Evolutionary conservation across 2,113 vertebrate species (phyloP).

Genomic region (Hydrolagus affinis): DNA sequence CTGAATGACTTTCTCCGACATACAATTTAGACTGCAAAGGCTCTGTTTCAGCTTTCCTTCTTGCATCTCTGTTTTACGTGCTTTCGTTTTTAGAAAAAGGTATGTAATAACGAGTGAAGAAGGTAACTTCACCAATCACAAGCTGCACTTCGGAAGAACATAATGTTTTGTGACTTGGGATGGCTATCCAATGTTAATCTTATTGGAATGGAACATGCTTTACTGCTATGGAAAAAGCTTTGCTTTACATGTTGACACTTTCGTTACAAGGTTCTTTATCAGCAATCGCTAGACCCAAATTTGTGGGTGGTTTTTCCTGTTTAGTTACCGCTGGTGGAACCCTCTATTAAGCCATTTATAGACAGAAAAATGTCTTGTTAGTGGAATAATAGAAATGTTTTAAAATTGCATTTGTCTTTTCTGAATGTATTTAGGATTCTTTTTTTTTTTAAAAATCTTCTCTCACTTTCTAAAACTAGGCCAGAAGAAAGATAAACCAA

Average conservation of each 20-base stretch:
- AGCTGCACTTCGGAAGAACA: background rate
- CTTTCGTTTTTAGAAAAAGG: background rate
- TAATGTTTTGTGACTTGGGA: background rate
- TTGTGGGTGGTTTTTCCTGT: background rate
- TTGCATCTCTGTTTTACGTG: background rate
- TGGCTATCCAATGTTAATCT: background rate
- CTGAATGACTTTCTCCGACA: conserved; percentile 6
- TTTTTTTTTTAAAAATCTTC: too few relatives aligned
- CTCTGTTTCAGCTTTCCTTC: background rate
- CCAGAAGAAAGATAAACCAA: background rate
- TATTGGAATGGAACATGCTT: too few relatives aligned
- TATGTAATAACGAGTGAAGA: background rate
- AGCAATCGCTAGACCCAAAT: background rate
- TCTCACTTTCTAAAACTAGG: background rate
- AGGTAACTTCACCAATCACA: background rate
- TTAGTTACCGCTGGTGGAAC: background rate
- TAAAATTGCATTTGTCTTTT: background rate
- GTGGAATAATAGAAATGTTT: background rate
- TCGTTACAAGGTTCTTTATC: background rate
- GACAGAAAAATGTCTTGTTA: background rate
- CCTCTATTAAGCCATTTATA: background rate
- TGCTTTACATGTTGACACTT: background rate
- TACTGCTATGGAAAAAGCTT: background rate
- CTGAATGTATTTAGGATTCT: too few relatives aligned
- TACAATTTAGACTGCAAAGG: background rate